phyloP scores from a whole-genome alignment of 2,797 vertebrate genomes.

The Cirrhinus molitorella region DNA sequence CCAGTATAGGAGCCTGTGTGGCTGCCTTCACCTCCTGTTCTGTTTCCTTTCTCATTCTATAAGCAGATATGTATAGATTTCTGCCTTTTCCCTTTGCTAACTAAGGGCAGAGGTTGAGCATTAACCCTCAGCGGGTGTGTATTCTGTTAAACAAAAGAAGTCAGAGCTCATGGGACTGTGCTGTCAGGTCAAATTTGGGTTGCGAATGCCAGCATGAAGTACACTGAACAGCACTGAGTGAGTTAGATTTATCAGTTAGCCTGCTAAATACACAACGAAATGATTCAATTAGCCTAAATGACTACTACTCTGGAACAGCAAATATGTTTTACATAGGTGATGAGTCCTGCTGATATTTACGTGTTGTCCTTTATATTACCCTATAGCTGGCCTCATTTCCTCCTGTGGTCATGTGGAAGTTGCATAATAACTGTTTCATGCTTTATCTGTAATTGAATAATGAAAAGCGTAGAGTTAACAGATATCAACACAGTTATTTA shows the following conservation, averaged over 20 bases:
- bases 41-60: constrained; percentile 71
- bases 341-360: background rate
- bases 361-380: background rate
- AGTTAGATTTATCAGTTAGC: background rate
- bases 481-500: background rate
- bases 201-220: background rate
- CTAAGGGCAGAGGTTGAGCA: constrained; percentile 53
- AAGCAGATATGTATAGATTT: constrained; percentile 62
- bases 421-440: background rate
- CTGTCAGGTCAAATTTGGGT: constrained; percentile 30
- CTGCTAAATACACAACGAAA: background rate
- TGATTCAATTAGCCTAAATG: background rate
- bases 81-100: constrained; percentile 62
- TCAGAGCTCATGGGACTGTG: constrained; percentile 32
- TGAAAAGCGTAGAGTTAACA: background rate
- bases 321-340: background rate
- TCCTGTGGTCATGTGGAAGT: background rate
- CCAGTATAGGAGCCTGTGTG: constrained; percentile 62
- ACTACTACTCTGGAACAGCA: background rate
- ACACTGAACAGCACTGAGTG: background rate
- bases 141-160: constrained; percentile 52
- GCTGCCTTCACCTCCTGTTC: constrained; percentile 58
- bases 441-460: constrained; percentile 3
- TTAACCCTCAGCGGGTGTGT: constrained; percentile 65
- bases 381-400: constrained; percentile 11